Percentiles rank a stretch among this genome's conserved stretches.
phyloP scores from a whole-genome alignment of 2,888 invertebrate genomes.

The Sphaerophoria taeniata region DNA sequence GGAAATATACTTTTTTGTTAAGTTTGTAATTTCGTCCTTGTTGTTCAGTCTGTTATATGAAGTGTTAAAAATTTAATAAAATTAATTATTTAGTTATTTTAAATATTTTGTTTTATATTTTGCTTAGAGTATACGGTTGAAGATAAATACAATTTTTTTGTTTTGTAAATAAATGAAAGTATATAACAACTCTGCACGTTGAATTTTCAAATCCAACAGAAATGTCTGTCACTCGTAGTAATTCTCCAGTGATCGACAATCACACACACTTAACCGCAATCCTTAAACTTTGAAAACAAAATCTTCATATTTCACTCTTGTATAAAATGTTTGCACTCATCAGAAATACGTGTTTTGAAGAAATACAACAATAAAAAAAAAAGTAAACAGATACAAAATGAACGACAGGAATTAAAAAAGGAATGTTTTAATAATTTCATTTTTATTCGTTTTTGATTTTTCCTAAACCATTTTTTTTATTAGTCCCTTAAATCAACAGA shows the following conservation, averaged over 20 bases:
- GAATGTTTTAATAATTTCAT: not conserved
- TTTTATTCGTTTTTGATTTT: conserved; percentile 47
- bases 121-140: conserved; percentile 25
- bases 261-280: not conserved
- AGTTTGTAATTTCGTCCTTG: conserved; percentile 73
- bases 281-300: not conserved
- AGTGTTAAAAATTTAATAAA: conserved; percentile 54
- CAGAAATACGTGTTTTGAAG: not conserved
- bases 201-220: not conserved
- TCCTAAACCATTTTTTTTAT: conserved; percentile 38
- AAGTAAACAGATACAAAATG: not conserved
- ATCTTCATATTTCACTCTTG: conserved; percentile 27
- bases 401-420: conserved; percentile 24
- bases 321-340: conserved; percentile 27
- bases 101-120: conserved; percentile 36
- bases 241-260: conserved; percentile 10
- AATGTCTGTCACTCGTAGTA: conserved; percentile 7
- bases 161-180: conserved; percentile 2
- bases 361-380: not conserved
- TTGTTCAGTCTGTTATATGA: conserved; percentile 71
- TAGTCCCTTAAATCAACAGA: conserved; percentile 13
- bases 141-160: conserved; percentile 27
- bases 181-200: conserved; percentile 10
- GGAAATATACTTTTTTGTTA: conserved; percentile 61
- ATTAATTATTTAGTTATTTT: conserved; percentile 48